A percentile compares a stretch with the other conserved stretches of the same genome.
These are phyloP conservation scores for Tridacna crocea DNA, from an alignment of 2,888 invertebrate species.

Conservation along the genomic window DNA sequence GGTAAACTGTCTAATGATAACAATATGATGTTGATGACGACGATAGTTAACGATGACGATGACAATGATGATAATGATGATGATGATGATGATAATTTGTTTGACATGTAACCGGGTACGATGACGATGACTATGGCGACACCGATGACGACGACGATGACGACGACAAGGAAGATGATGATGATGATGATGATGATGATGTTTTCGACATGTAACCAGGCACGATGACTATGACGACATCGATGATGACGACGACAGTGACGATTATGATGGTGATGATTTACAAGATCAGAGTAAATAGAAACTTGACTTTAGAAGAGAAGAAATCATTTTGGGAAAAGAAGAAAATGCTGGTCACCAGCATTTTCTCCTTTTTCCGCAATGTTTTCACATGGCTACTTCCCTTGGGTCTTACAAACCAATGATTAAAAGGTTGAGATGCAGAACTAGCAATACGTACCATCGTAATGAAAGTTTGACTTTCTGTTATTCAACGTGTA, in stretches of 20 bases:
- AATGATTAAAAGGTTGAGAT: background rate
- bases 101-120: background rate
- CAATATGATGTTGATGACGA: background rate
- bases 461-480: conserved; percentile 11
- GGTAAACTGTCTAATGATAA: background rate
- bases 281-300: too few species aligned
- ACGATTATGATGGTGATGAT: too few species aligned
- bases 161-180: too few species aligned
- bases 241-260: background rate
- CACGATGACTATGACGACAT: background rate
- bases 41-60: background rate
- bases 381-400: background rate
- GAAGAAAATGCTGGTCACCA: background rate
- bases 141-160: background rate
- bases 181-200: background rate
- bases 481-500: conserved; percentile 10
- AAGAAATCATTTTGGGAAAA: too few species aligned
- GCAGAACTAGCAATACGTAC: background rate
- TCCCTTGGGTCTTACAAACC: background rate
- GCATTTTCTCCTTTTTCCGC: background rate
- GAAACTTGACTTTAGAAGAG: too few species aligned
- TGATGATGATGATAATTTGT: background rate
- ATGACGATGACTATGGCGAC: background rate
- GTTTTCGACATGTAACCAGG: too few species aligned
- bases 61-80: background rate